These are phyloP conservation scores for Zele albiditarsus DNA, from an alignment of 2,888 invertebrate genomes.

Conservation along the genomic window DNA sequence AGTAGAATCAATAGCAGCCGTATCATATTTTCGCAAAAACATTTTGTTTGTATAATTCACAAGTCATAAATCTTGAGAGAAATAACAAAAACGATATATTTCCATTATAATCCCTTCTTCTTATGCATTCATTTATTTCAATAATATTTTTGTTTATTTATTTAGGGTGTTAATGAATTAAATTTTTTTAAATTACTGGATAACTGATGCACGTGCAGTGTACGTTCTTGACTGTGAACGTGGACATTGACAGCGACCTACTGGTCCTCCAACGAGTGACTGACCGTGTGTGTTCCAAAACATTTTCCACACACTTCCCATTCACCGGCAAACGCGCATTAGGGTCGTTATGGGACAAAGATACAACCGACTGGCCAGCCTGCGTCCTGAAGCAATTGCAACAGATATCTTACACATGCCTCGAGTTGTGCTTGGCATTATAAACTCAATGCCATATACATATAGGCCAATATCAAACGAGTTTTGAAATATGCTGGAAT, in stretches of 20 bases:
- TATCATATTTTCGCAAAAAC: constrained; percentile 50
- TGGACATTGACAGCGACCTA: constrained; percentile 26
- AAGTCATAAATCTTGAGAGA: background rate
- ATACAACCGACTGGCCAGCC: constrained; percentile 16
- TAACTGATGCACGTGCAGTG: background rate
- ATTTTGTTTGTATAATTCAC: constrained; percentile 42
- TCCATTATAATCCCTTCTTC: background rate
- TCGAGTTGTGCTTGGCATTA: background rate
- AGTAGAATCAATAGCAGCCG: constrained; percentile 47
- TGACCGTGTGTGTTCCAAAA: constrained; percentile 50
- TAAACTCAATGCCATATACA: constrained; percentile 9
- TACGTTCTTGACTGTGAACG: background rate
- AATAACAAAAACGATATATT: no score
- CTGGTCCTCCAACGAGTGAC: constrained; percentile 49
- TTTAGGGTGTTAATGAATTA: background rate
- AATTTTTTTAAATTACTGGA: background rate
- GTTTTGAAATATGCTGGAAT: constrained; percentile 11
- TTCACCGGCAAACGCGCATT: constrained; percentile 51
- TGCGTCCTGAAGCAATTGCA: constrained; percentile 6
- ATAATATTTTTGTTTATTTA: constrained; percentile 10
- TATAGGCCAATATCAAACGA: constrained; percentile 7
- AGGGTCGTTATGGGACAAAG: constrained; percentile 44
- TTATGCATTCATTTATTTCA: background rate
- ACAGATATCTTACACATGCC: constrained; percentile 18
- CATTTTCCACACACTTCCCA: constrained; percentile 48